phyloP scores from a whole-genome alignment of 2,888 invertebrate species.

The Apamea sordens region DNA sequence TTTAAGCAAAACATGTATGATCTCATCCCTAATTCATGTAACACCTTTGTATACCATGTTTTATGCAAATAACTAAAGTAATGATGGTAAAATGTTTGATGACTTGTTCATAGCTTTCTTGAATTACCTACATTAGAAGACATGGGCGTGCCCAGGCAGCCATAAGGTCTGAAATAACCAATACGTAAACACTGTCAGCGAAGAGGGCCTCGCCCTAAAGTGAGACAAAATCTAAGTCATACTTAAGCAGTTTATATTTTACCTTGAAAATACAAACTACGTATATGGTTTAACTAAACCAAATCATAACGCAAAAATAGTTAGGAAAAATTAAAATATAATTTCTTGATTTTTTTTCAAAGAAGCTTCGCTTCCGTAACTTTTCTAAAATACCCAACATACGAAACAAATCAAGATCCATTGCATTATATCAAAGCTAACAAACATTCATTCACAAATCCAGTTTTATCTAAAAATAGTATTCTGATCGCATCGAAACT shows the following conservation, averaged over 20 bases:
- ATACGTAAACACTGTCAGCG: background rate
- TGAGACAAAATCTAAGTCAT: background rate
- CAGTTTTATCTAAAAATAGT: conserved; percentile 70
- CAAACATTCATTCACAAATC: conserved; percentile 67
- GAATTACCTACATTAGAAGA: background rate
- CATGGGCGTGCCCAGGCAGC: background rate
- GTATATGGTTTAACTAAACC: background rate
- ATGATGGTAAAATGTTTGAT: background rate
- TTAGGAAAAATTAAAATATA: too few relatives aligned
- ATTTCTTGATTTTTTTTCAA: background rate
- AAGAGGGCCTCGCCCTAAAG: background rate
- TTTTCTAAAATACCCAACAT: conserved; percentile 20
- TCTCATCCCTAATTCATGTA: too few relatives aligned
- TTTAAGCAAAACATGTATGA: too few relatives aligned
- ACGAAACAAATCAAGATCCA: conserved; percentile 23
- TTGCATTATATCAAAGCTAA: conserved; percentile 56
- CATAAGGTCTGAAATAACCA: background rate
- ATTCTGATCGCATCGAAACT: conserved; percentile 61
- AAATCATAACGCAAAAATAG: background rate
- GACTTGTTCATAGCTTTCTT: background rate
- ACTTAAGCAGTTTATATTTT: background rate
- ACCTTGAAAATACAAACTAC: background rate
- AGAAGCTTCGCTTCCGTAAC: background rate
- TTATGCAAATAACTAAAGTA: too few relatives aligned
- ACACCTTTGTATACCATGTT: too few relatives aligned